Conservation (phyloP, 1,140 invertebrate species). For the Colletes gigas region DNA sequence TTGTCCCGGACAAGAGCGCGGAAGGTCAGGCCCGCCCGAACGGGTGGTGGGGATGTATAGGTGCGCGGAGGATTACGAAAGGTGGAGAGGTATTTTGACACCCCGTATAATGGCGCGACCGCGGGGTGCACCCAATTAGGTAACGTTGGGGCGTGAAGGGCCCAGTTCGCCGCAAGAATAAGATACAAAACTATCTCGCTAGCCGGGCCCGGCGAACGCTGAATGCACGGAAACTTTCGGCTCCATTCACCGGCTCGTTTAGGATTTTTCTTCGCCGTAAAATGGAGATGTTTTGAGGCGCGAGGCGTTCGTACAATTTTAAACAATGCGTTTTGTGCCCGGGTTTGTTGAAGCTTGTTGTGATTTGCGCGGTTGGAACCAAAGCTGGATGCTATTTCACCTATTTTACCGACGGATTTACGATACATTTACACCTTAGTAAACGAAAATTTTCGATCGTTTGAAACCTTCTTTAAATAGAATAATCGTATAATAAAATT, state of each 20-base stretch:
- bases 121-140: constrained; percentile 80
- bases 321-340: constrained; percentile 29
- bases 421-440: too few relatives aligned
- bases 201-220: constrained; percentile 30
- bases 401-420: too few relatives aligned
- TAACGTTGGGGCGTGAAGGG: constrained; percentile 72
- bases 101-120: constrained; percentile 77
- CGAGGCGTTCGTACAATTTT: neutral
- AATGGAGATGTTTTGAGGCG: constrained; percentile 11
- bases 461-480: too few relatives aligned
- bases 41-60: constrained; percentile 49
- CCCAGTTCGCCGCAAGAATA: constrained; percentile 28
- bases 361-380: neutral
- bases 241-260: constrained; percentile 45
- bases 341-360: neutral
- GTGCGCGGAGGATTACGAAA: constrained; percentile 58
- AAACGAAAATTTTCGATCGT: too few relatives aligned
- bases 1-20: constrained; percentile 42
- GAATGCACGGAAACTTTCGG: constrained; percentile 19
- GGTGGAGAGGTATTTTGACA: constrained; percentile 79
- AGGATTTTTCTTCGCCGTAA: constrained; percentile 1
- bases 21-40: constrained; percentile 25
- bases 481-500: too few relatives aligned
- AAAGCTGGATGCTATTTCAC: neutral
- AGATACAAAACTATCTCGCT: constrained; percentile 63